phyloP scores from a whole-genome alignment of 2,797 vertebrate species.

The Tokudaia tokunoshimensis region DNA sequence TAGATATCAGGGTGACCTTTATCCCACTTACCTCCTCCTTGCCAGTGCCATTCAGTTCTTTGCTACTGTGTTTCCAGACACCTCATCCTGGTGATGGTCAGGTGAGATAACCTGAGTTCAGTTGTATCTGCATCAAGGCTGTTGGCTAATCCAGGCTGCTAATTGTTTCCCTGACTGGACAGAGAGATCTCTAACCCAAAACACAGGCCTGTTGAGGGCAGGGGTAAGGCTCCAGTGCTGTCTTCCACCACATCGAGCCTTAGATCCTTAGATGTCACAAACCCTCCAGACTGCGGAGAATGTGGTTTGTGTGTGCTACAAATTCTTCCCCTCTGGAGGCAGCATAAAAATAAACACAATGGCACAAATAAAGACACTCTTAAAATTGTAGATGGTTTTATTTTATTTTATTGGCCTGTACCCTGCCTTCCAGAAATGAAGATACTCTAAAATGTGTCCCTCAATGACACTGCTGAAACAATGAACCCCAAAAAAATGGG shows the following conservation, averaged over 20 bases:
- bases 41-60: not conserved
- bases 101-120: not conserved
- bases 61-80: conserved; percentile 30
- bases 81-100: conserved; percentile 14
- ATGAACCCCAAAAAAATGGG: not conserved
- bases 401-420: not conserved
- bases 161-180: conserved; percentile 44
- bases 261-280: not conserved
- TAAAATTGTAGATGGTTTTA: not conserved
- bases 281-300: not conserved
- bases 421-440: not conserved
- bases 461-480: not conserved
- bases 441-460: not conserved
- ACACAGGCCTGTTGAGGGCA: not conserved
- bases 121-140: conserved; percentile 28
- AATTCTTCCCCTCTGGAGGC: not conserved
- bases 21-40: not conserved
- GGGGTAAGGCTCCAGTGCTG: not conserved
- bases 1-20: not conserved
- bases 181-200: conserved; percentile 6
- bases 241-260: not conserved
- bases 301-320: accelerated
- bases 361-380: not conserved
- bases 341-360: not conserved
- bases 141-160: conserved; percentile 48